Evolutionary conservation across 2,113 vertebrate genomes (phyloP).

Genomic region (Oriolus oriolus): DNA sequence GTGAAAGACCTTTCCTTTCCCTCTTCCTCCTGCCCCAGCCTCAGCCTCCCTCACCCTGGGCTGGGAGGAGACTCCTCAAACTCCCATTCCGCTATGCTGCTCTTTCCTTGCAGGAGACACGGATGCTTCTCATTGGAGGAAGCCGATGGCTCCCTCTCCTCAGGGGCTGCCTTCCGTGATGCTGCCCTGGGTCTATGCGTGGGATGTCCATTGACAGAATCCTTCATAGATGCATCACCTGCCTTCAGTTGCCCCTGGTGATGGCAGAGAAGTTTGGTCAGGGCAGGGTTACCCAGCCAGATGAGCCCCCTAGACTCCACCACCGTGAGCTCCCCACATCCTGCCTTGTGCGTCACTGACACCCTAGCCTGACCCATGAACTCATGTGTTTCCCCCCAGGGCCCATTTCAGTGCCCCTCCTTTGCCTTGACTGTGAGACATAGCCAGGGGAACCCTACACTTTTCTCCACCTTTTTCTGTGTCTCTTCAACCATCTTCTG

Average conservation of each 20-base stretch:
- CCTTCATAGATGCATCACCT: not conserved
- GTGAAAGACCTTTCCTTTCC: not conserved
- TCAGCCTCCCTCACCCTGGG: slow-evolving; percentile 43
- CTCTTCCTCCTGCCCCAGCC: not conserved
- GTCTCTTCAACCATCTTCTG: slow-evolving; percentile 71
- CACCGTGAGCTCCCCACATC: not conserved
- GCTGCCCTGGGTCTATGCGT: not conserved
- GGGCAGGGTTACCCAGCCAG: not conserved
- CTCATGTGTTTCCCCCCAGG: not conserved
- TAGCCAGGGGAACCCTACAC: not conserved
- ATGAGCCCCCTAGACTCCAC: not conserved
- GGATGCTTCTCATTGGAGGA: slow-evolving; percentile 14
- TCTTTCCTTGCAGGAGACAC: not conserved
- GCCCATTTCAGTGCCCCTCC: not conserved
- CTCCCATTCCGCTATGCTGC: slow-evolving; percentile 17
- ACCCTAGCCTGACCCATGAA: not conserved
- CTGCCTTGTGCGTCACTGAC: not conserved
- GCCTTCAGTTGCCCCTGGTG: slow-evolving; percentile 38
- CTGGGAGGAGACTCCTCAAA: not conserved
- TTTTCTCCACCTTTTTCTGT: slow-evolving; percentile 65
- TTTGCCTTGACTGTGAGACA: not conserved
- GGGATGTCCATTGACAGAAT: not conserved
- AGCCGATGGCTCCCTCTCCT: not conserved
- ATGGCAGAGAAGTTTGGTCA: not conserved
- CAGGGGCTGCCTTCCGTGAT: not conserved